Evolutionary conservation across 2,113 vertebrate species (phyloP).

Genomic region (Deroptyus accipitrinus): DNA sequence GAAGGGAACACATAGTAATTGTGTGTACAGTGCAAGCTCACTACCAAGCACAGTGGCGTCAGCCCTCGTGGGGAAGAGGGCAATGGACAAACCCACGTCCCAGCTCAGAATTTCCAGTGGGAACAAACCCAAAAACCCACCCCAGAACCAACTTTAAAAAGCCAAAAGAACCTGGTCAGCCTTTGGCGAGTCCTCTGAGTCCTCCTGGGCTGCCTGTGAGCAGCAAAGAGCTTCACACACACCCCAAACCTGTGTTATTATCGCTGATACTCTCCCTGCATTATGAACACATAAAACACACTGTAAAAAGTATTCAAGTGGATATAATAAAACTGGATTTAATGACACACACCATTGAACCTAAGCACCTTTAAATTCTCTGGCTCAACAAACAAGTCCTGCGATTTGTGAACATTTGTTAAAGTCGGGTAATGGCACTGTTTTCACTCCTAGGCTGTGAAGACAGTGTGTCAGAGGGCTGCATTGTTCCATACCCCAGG

Average conservation of each 20-base stretch:
- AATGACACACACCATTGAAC: not conserved
- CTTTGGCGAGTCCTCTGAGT: not conserved
- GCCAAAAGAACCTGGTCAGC: not conserved
- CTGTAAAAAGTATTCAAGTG: not conserved
- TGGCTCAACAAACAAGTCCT: not conserved
- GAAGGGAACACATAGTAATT: not conserved
- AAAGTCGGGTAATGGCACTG: not conserved
- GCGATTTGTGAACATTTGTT: not conserved
- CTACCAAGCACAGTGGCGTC: not conserved
- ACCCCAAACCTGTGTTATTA: not conserved
- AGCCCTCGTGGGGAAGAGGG: not conserved
- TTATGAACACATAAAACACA: not conserved
- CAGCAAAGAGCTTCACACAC: not conserved
- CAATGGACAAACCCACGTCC: not conserved
- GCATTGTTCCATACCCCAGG: not conserved
- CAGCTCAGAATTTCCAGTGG: not conserved
- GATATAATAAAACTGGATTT: slow-evolving; percentile 1
- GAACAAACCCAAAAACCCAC: not conserved
- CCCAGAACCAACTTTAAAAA: not conserved
- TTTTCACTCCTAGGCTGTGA: not conserved
- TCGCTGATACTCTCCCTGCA: not conserved
- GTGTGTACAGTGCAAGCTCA: not conserved
- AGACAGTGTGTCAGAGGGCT: not conserved
- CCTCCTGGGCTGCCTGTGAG: too few species aligned
- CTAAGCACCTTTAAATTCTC: not conserved